A percentile compares a stretch with the other conserved stretches of the same genome.
Conservation (phyloP, 2,113 vertebrate genomes). For the Aplodontia rufa region DNA sequence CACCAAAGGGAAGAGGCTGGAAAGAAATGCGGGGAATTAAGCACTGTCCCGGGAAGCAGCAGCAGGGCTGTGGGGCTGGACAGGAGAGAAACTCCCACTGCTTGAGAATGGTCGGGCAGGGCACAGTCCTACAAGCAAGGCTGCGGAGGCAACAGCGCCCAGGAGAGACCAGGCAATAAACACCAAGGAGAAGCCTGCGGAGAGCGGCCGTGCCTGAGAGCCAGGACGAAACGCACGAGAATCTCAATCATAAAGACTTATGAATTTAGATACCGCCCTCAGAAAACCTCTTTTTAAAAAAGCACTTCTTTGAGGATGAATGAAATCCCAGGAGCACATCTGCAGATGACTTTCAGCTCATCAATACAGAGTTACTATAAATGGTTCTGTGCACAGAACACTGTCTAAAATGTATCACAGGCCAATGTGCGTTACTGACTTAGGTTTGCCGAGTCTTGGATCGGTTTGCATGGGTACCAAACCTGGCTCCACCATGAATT, state of each 20-base stretch:
- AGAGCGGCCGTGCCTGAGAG: neutral
- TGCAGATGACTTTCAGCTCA: constrained; percentile 42
- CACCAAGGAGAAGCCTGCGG: neutral
- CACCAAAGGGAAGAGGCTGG: rapidly evolving
- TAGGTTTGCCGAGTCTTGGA: neutral
- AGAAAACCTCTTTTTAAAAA: neutral
- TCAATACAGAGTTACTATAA: constrained; percentile 65
- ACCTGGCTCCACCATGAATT: neutral
- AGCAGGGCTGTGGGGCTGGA: neutral
- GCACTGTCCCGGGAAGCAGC: neutral
- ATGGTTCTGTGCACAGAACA: constrained; percentile 43
- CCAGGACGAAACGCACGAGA: neutral
- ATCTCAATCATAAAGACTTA: constrained; percentile 41
- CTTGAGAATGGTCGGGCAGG: neutral
- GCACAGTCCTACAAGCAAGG: neutral
- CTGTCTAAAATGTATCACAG: constrained; percentile 1
- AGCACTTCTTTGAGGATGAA: constrained; percentile 60
- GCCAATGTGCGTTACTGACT: neutral
- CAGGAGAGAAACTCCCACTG: neutral
- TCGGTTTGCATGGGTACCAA: neutral
- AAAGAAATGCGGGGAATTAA: neutral
- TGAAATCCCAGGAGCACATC: constrained; percentile 58
- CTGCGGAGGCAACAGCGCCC: rapidly evolving
- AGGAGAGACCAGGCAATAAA: neutral
- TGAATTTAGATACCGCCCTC: constrained; percentile 68